Evolutionary conservation across 2,797 vertebrate genomes (phyloP).

Genomic region (Pipistrellus pygmaeus): DNA sequence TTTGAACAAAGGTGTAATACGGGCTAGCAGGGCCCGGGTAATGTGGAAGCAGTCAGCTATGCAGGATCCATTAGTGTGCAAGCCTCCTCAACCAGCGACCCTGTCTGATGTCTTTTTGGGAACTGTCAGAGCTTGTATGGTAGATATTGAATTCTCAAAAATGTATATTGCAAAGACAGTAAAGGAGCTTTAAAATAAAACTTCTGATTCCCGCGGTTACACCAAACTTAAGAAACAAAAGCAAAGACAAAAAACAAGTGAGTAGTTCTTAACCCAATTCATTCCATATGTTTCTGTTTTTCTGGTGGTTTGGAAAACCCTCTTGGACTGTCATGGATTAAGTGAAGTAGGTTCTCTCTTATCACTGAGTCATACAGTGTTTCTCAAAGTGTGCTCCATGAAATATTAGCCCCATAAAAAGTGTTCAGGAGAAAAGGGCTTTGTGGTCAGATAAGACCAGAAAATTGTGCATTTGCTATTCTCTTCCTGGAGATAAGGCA

Average conservation of each 20-base stretch:
- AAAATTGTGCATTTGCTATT: background rate
- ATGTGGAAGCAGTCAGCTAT: background rate
- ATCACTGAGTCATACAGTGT: background rate
- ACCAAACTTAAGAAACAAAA: background rate
- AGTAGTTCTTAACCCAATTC: background rate
- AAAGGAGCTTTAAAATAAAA: constrained; percentile 8
- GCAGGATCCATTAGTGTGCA: background rate
- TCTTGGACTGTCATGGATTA: background rate
- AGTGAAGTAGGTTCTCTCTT: background rate
- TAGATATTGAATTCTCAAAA: background rate
- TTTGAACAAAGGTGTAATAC: background rate
- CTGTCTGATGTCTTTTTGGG: background rate
- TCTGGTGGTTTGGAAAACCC: background rate
- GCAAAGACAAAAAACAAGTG: background rate
- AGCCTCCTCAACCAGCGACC: background rate
- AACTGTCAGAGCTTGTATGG: background rate
- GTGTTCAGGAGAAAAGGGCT: background rate
- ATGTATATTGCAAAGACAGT: background rate
- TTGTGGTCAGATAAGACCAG: background rate
- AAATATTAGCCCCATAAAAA: background rate
- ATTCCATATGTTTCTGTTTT: background rate
- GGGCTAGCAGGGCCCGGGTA: background rate
- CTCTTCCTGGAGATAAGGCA: constrained; percentile 19
- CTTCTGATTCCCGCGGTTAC: background rate
- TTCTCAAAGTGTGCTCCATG: background rate